Percentiles rank a stretch among this genome's conserved stretches.
phyloP scores from a whole-genome alignment of 2,113 vertebrate genomes.

The Carettochelys insculpta region DNA sequence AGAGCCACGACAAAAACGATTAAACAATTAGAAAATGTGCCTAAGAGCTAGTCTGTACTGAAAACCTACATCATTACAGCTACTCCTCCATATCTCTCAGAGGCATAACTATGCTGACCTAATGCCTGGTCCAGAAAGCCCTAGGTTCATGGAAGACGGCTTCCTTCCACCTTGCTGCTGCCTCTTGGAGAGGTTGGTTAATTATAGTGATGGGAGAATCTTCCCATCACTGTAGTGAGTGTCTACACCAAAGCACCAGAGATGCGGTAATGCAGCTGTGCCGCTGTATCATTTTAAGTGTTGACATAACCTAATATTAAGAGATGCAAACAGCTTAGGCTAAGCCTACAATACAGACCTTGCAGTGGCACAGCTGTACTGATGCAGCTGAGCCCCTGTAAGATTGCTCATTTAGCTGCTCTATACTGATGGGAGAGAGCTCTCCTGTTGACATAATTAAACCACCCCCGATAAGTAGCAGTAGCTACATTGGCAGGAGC shows the following conservation, averaged over 20 bases:
- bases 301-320: too few relatives aligned
- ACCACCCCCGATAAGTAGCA: too few relatives aligned
- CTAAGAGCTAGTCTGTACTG: background rate
- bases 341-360: too few relatives aligned
- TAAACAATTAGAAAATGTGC: background rate
- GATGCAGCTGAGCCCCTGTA: too few relatives aligned
- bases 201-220: background rate
- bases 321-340: too few relatives aligned
- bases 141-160: background rate
- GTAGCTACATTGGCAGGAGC: too few relatives aligned
- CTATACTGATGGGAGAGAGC: too few relatives aligned
- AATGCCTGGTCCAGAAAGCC: background rate
- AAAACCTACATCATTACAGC: background rate
- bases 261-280: too few relatives aligned
- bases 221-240: background rate
- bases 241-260: background rate
- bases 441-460: too few relatives aligned
- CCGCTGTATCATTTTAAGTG: too few relatives aligned
- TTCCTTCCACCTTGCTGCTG: background rate
- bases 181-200: background rate
- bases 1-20: background rate
- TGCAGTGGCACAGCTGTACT: too few relatives aligned
- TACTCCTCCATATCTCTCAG: background rate
- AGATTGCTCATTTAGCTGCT: too few relatives aligned
- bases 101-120: background rate